phyloP scores from a whole-genome alignment of 2,797 vertebrate species.

The Rhyacichthys aspro region DNA sequence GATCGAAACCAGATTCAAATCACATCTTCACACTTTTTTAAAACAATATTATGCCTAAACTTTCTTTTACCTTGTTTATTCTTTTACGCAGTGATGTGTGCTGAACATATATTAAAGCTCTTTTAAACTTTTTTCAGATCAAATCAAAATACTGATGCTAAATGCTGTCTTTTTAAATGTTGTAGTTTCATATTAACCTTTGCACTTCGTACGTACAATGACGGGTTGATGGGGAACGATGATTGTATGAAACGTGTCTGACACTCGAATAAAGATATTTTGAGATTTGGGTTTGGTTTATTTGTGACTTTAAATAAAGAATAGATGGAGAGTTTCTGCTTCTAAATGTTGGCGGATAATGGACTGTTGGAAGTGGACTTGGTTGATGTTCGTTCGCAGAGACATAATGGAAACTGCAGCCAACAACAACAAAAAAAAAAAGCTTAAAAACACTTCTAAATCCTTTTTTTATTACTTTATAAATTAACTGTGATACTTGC shows the following conservation, averaged over 20 bases:
- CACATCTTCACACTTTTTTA: background rate
- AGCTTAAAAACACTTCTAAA: constrained; percentile 1
- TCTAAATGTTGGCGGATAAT: background rate
- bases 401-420: constrained; percentile 3
- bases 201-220: constrained; percentile 51
- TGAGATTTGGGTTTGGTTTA: constrained; percentile 1
- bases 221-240: constrained; percentile 20
- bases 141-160: constrained; percentile 15
- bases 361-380: background rate
- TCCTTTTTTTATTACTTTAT: too few species aligned
- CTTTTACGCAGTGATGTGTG: constrained; percentile 5
- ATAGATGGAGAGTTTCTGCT: background rate
- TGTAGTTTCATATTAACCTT: constrained; percentile 43
- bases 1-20: background rate
- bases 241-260: constrained; percentile 31
- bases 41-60: constrained; percentile 3
- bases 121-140: constrained; percentile 31
- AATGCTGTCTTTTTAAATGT: constrained; percentile 33
- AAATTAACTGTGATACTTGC: background rate
- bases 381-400: background rate
- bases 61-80: constrained; percentile 10
- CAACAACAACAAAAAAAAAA: background rate
- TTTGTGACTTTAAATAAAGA: background rate
- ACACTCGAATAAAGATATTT: constrained; percentile 59
- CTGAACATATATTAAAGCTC: constrained; percentile 10